A percentile compares a stretch with the other conserved stretches of the same genome.
phyloP scores from a whole-genome alignment of 35 echinoderm and acorn worm genomes.

The Diadema setosum region DNA sequence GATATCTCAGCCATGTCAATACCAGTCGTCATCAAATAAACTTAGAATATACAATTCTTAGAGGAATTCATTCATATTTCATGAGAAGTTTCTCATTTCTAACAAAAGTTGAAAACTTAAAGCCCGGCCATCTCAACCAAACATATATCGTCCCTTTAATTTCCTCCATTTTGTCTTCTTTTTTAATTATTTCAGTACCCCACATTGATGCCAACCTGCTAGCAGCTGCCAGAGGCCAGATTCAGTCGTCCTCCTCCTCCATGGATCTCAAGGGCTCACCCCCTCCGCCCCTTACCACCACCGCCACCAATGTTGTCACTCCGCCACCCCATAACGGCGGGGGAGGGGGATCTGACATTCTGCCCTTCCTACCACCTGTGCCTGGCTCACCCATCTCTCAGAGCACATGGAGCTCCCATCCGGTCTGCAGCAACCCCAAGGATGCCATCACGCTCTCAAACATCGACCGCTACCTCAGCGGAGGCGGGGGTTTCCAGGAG shows the following conservation, averaged over 20 bases:
- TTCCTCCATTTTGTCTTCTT: not conserved
- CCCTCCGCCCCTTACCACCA: not conserved
- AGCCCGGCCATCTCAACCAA: too few relatives aligned
- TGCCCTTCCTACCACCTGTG: not conserved
- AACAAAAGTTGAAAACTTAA: too few relatives aligned
- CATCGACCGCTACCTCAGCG: conserved; percentile 88
- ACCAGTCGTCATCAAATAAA: too few relatives aligned
- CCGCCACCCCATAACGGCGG: not conserved
- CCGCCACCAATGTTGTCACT: not conserved
- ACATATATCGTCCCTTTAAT: too few relatives aligned
- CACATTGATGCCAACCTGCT: not conserved
- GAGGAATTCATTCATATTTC: too few relatives aligned
- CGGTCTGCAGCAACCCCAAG: conserved; percentile 81
- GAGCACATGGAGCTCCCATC: conserved; percentile 75
- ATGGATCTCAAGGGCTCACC: not conserved
- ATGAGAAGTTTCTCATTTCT: too few relatives aligned
- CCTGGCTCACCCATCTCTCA: conserved; percentile 75
- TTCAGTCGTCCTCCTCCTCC: not conserved
- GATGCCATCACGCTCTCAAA: conserved; percentile 90
- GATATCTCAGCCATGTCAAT: too few relatives aligned
- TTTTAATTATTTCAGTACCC: not conserved
- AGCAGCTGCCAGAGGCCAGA: conserved; percentile 22
- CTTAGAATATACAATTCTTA: too few relatives aligned
- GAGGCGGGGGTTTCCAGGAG: conserved; percentile 22
- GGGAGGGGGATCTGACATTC: not conserved